phyloP scores from a whole-genome alignment of 2,888 invertebrate genomes.

The Anoplius nigerrimus region DNA sequence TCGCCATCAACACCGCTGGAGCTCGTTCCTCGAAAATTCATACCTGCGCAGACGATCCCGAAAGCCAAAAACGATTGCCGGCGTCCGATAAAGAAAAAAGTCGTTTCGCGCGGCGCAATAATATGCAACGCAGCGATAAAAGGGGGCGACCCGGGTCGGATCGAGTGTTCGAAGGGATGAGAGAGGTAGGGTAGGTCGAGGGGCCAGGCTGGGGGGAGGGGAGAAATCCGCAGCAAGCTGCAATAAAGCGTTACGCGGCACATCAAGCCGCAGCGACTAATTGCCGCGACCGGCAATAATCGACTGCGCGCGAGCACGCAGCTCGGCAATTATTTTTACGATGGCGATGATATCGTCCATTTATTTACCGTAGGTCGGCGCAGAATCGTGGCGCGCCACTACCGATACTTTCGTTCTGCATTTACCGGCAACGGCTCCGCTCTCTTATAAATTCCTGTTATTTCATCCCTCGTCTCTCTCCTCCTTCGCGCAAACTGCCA shows the following conservation, averaged over 20 bases:
- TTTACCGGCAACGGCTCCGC: conserved; percentile 40
- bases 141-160: background rate
- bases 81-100: conserved; percentile 12
- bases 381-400: conserved; percentile 33
- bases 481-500: background rate
- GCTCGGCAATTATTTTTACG: conserved; percentile 58
- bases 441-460: conserved; percentile 49
- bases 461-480: conserved; percentile 23
- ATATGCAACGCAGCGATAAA: conserved; percentile 11
- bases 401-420: conserved; percentile 49
- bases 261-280: conserved; percentile 56
- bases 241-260: conserved; percentile 53
- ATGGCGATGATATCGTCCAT: conserved; percentile 57
- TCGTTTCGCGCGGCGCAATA: conserved; percentile 31
- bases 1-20: too few species aligned
- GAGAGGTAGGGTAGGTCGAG: background rate
- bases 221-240: conserved; percentile 52
- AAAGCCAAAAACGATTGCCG: background rate
- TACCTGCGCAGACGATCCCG: too few species aligned
- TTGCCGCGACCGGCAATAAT: conserved; percentile 55
- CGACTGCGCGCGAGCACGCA: conserved; percentile 39
- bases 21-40: background rate
- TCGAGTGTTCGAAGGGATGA: background rate
- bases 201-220: conserved; percentile 9
- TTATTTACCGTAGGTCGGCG: conserved; percentile 50